Base-by-base conservation (phyloP, 2,113 vertebrate species). In the Phylloscopus whistleri region DNA sequence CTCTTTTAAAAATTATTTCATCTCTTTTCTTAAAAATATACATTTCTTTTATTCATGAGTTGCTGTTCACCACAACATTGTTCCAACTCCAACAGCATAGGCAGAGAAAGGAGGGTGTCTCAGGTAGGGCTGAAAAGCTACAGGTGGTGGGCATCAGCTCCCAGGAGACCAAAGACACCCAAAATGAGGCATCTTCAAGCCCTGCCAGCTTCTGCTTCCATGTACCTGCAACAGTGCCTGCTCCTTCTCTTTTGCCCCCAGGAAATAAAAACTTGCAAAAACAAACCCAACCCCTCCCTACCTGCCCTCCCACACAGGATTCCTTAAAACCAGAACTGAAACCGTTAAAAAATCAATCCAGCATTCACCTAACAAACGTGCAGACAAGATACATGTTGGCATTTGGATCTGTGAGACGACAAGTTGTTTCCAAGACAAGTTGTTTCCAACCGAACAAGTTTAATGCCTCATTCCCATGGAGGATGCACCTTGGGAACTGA, bases 21-120 rank as follows among this genome's bases (percentile, higher is more conserved):
- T 92, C 80, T 89, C 51, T 85, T 80, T 66, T 77, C 76, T 93
- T 90, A 87, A 96, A 96, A 94, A 95, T 91, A 93, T 52, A 86
- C 33, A 59, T 83, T 95, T 80, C 43, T 94, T 96, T 96, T 85
- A 93, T 84, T 91, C 33, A 58, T 7, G 84, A 94, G 67, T 48
- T 85, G 76, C 75, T 49, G 28, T 89, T 94, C 60, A 52, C 67
- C 81, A 53, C 73, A 69, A 60, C 28, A n/a, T 41, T n/a, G 33
- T 84, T 91, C 53, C 58, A 64, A 49, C n/a, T 92, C 91, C 77
- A 70, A 70, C 21, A 87, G 33, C 80, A 53, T 83, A 75, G 35
- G 85, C 0, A 83, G 64, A 88, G 73, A 81, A 62, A 69, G 37
- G 44, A 73, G 21, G 23, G 51, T n/a, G 35, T 66, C 70, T 66